Evolutionary conservation across 2,888 invertebrate genomes (phyloP), one percentile per base, ranked within the genome.

Genomic region (Bugulina stolonifera): DNA sequence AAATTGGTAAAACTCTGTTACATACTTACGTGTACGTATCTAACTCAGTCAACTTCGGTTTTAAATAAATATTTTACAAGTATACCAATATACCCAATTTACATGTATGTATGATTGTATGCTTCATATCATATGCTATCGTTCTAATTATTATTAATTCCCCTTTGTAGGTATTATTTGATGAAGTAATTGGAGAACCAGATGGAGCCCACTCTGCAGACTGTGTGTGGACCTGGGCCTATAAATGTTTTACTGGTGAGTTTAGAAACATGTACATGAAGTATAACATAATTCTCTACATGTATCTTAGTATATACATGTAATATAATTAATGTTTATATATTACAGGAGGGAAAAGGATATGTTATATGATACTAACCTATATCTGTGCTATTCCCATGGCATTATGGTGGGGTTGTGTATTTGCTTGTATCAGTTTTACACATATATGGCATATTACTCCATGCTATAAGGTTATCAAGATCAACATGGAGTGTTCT

Each of bases 391-490:
- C 90, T 0, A 89, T 90, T 1, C 85, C 90, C 29, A 86, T 89
- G 71, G 90, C 90, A 0, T 85, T 90, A 74, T 84, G 88, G 76
- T 86, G 90, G 43, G 78, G 77, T 34, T 77, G 76, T 69, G 70
- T 73, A 52, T 77, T 78, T 72, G 78, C 78, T 1, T 76, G 90
- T 77, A 84, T 90, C 18, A 88, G 90, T 3, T 77, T 76, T 72
- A 10, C 54, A 27, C 90, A 91, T 85, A 90, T 91, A 78, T 91
- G 91, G 91, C 90, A 90, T 79, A 85, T 88, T n/a, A 89, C 87
- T 0, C 91, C 91, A 1, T 88, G 88, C 74, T 83, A 90, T 64
- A 86, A 90, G 71, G 87, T 88, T 75, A 87, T 89, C 82, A 89
- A 89, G 83, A 89, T 91, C 78, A 88, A 88, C 79, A 90, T 89